Base-by-base conservation (phyloP, 2,113 vertebrate species). In the Bufo bufo region DNA sequence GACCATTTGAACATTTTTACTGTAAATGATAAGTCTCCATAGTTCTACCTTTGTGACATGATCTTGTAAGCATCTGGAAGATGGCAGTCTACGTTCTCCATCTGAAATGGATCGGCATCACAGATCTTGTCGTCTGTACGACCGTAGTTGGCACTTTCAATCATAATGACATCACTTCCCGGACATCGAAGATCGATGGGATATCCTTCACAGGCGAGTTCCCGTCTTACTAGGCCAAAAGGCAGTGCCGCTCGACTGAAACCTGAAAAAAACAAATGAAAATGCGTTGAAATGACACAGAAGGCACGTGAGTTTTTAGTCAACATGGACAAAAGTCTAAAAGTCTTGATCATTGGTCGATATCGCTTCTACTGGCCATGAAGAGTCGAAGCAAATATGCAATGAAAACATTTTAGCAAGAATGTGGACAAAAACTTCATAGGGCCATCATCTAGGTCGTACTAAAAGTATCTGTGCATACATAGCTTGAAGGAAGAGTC, bases 11-110 rank as follows among this genome's bases (percentile, higher is more conserved):
- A 61, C 11, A 71, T 43, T 2, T 4, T 14, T 14, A 23, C 10
- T 33, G 33, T 33, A 33, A 33, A 11, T 1, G 9, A 6, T 6
- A 14, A 52, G 4, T 3, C 11, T 0, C 6, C 23, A 66, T 56
- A n/a, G 47, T 74, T 86, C 95, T 96, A 99, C 98, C 98, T 98
- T 94, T 99, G 98, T 90, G 98, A 98, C 98, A 99, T 99, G 91
- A 99, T 99, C 94, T 99, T 99, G 96, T 97, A 99, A 92, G 98
- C 98, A 3, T 99, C 98, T 90, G 98, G 97, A 92, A 99, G 98
- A 95, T 99, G 99, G 94, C 98, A 99, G 93, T 99, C 98, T 84
- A 97, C 96, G 91, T 99, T 99, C 93, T 99, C 98, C 98, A 99
- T 99, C 93, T 99, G 98, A 95, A 99, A 99, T 23, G 98, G 97